A percentile compares a stretch with the other conserved stretches of the same genome.
Evolutionary conservation across 1,140 invertebrate genomes (phyloP).

Genomic region (Samia ricini): DNA sequence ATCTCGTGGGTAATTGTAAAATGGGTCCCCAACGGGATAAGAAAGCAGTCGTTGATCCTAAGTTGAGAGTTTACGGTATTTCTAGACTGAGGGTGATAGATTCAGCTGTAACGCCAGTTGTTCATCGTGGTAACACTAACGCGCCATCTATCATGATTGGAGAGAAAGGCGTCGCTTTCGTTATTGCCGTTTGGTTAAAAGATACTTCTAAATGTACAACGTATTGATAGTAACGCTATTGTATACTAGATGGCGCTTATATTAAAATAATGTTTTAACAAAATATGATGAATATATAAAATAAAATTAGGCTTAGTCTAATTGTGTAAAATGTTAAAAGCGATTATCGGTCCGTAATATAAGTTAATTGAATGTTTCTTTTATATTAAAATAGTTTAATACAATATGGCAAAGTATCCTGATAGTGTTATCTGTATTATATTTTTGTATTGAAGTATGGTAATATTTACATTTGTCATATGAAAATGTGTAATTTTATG

Average conservation of each 20-base stretch:
- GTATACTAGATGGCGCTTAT: neutral
- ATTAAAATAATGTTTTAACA: neutral
- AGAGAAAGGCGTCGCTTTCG: slow-evolving; percentile 81
- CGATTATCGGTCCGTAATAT: no score
- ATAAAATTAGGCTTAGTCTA: no score
- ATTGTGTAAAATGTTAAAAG: no score
- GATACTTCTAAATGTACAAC: neutral
- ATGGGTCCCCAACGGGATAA: slow-evolving; percentile 76
- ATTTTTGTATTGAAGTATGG: no score
- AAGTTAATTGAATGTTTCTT: no score
- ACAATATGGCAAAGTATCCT: no score
- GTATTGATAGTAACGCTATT: neutral
- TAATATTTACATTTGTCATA: no score
- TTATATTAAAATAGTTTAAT: no score
- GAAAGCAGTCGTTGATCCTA: slow-evolving; percentile 75
- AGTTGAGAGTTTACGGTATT: slow-evolving; percentile 83
- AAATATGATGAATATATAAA: no score
- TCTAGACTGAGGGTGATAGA: slow-evolving; percentile 83
- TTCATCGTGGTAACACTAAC: slow-evolving; percentile 82
- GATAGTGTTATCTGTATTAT: no score
- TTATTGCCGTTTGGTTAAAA: slow-evolving; percentile 79
- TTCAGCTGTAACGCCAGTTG: slow-evolving; percentile 83
- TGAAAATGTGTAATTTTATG: no score
- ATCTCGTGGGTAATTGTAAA: slow-evolving; percentile 80
- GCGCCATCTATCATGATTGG: slow-evolving; percentile 84